Base-by-base conservation (phyloP, 2,797 vertebrate genomes). In the Gymnocypris eckloni region DNA sequence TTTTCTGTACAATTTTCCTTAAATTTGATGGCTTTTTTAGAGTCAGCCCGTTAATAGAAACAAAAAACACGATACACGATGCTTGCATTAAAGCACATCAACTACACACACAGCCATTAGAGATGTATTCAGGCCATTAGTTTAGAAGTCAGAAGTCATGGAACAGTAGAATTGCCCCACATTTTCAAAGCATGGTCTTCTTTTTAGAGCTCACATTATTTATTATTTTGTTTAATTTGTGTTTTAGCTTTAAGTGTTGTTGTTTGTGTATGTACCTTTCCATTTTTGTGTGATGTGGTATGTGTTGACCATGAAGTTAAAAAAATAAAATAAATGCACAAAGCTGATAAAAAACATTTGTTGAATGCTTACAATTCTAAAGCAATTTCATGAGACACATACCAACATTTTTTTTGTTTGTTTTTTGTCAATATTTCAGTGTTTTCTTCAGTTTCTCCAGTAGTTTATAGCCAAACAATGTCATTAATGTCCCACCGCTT, bases 101-200 rank as follows among this genome's bases (percentile, higher is more conserved):
- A 43, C 56, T 33, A 71, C 78, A 83, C 72, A 85, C 72, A 85
- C n/a, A 85, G 52, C n/a, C 25, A 69, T 86, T 82, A 90, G 85
- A 76, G 69, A 77, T 86, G 66, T 52, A 71, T 76, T 54, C 67
- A 89, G 43, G 82, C 64, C 28, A 69, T 84, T 87, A 86, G 82
- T 61, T 87, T 25, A 85, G 70, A 39, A 87, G 81, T 41, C 56
- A 86, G 72, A 81, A 83, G 54, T 82, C 86, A 86, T 70, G 86
- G 87, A 90, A 90, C 88, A 90, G 84, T 89, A 90, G 80, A 88
- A 86, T 90, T 92, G 89, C 88, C 88, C 89, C 90, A 92, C 90
- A 43, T 93, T 94, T 94, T 92, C 92, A 79, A 95, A 95, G 95
- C 95, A 96, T 95, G 94, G 90, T 91, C 84, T 94, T 94, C 88